phyloP scores from a whole-genome alignment of 2,797 vertebrate species.

The Notoglanidium macrostoma region DNA sequence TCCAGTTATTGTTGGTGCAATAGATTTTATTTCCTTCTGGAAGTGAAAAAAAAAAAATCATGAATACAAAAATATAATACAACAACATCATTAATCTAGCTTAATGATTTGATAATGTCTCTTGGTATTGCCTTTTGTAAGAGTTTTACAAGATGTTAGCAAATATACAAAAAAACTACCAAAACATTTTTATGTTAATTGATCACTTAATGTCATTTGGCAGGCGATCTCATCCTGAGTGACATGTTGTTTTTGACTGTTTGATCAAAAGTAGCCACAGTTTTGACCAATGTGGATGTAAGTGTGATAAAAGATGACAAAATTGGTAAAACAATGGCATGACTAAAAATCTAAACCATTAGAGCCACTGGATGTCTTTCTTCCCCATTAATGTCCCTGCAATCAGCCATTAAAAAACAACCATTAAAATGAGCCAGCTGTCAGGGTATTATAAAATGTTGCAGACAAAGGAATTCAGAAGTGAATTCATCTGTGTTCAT shows the following conservation, averaged over 20 bases:
- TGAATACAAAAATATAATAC: neutral
- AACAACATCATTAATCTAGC: neutral
- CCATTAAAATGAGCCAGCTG: neutral
- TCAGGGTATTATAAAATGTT: neutral
- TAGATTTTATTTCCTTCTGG: neutral
- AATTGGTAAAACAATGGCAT: neutral
- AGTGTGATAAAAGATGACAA: neutral
- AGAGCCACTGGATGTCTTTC: neutral
- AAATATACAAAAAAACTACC: neutral
- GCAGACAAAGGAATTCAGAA: conserved; percentile 2
- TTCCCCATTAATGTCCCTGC: neutral
- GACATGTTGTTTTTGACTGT: neutral
- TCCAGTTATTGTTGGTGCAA: conserved; percentile 4
- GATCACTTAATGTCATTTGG: neutral
- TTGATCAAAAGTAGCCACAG: neutral
- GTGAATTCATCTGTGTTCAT: neutral
- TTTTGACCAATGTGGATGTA: neutral
- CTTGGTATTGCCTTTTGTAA: neutral
- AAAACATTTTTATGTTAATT: neutral
- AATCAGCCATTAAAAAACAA: neutral
- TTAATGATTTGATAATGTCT: neutral
- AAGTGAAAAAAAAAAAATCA: neutral
- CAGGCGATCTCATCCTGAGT: neutral
- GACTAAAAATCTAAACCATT: neutral
- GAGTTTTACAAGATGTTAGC: neutral